Conservation (phyloP, 2,888 invertebrate species). For the Anthophora plumipes region DNA sequence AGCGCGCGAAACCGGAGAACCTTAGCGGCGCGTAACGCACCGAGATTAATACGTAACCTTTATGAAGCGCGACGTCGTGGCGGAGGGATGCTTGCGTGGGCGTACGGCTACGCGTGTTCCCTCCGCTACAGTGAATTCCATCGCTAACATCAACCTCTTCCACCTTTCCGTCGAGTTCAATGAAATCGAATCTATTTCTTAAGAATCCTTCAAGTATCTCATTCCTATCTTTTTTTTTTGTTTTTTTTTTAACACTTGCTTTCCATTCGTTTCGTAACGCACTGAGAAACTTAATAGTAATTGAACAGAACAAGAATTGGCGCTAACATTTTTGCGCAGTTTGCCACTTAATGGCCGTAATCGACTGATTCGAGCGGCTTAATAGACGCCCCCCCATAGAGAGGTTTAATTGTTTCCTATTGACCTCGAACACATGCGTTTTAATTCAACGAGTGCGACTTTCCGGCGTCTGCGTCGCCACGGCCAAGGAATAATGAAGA, state of each 20-base stretch:
- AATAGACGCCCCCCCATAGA: not conserved
- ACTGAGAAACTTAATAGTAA: not conserved
- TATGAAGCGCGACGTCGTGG: constrained; percentile 66
- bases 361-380: constrained; percentile 39
- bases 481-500: not conserved
- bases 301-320: constrained; percentile 12
- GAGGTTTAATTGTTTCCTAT: constrained; percentile 30
- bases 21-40: constrained; percentile 69
- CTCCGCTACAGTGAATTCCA: constrained; percentile 31
- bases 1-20: constrained; percentile 67
- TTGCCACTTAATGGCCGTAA: constrained; percentile 32
- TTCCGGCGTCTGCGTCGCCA: not conserved
- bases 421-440: constrained; percentile 39
- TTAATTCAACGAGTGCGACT: constrained; percentile 38
- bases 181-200: too few relatives aligned
- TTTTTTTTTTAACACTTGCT: too few relatives aligned
- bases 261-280: not conserved
- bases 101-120: constrained; percentile 49
- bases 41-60: constrained; percentile 76
- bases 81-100: constrained; percentile 58
- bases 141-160: not conserved
- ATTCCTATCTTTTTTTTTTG: not conserved
- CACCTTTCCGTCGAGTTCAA: constrained; percentile 28
- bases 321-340: constrained; percentile 53
- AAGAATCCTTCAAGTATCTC: too few relatives aligned